Conservation (phyloP, 1,140 invertebrate species). For the Hyposmocoma kahamanoa region DNA sequence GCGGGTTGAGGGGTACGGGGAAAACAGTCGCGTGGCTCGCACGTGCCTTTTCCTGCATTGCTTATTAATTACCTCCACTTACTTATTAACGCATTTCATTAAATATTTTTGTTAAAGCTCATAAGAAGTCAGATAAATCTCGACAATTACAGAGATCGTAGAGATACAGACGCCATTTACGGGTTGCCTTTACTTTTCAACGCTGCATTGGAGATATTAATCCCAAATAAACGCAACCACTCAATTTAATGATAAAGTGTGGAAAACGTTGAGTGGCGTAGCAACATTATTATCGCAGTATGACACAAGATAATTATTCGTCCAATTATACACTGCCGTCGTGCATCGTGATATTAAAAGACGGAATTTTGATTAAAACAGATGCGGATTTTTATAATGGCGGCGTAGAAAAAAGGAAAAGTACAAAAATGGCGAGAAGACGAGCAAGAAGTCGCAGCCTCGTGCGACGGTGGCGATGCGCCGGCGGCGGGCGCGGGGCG, state of each 20-base stretch:
- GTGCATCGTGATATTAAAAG: constrained; percentile 41
- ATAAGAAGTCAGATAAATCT: no score
- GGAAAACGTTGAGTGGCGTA: constrained; percentile 19
- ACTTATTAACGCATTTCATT: no score
- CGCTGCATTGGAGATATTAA: constrained; percentile 2
- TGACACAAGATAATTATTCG: constrained; percentile 49
- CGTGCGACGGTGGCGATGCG: constrained; percentile 9
- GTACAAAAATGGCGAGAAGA: constrained; percentile 52
- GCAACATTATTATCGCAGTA: constrained; percentile 36
- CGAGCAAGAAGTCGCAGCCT: constrained; percentile 28
- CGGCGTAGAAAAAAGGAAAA: constrained; percentile 43
- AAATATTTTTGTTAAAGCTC: no score
- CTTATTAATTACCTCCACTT: not conserved
- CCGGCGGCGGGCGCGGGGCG: constrained; percentile 29
- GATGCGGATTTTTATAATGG: constrained; percentile 50
- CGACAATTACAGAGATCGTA: no score
- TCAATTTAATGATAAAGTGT: constrained; percentile 30
- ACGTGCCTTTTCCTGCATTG: not conserved
- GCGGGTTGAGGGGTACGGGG: not conserved
- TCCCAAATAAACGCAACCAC: constrained; percentile 12
- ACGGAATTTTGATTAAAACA: constrained; percentile 59
- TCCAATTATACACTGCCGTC: constrained; percentile 42
- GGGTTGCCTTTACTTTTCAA: not conserved
- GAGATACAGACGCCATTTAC: not conserved
- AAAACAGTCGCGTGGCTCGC: not conserved